A percentile compares a stretch with the other conserved stretches of the same genome.
phyloP scores from a whole-genome alignment of 2,113 vertebrate genomes.

The Rissa tridactyla region DNA sequence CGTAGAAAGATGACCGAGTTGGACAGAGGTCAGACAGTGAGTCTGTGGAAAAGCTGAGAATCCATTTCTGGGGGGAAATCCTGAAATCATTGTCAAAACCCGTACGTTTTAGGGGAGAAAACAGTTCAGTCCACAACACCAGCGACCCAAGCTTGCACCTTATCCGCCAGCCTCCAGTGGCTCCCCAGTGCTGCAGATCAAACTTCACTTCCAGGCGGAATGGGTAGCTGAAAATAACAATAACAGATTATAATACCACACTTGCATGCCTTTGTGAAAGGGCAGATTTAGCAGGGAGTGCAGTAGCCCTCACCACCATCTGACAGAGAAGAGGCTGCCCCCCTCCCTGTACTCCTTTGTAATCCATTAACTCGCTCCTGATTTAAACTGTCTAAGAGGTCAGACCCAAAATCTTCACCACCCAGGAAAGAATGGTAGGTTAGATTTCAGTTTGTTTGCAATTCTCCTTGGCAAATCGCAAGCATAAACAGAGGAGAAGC shows the following conservation, averaged over 20 bases:
- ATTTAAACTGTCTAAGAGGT: not conserved
- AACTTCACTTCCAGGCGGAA: conserved; percentile 5
- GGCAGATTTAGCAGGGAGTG: not conserved
- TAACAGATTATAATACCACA: not conserved
- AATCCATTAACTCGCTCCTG: not conserved
- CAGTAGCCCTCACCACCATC: not conserved
- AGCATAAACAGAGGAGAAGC: not conserved
- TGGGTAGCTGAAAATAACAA: conserved; percentile 8
- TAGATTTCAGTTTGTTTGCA: not conserved
- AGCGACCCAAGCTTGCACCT: not conserved
- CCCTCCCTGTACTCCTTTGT: not conserved
- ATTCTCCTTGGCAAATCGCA: not conserved
- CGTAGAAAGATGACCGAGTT: not conserved
- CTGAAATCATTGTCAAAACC: not conserved
- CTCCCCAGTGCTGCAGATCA: not conserved
- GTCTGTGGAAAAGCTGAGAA: not conserved
- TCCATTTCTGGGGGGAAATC: not conserved
- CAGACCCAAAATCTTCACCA: not conserved
- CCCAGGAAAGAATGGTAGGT: not conserved
- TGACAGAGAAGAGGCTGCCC: not conserved
- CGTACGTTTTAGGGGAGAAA: not conserved
- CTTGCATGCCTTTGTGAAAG: not conserved
- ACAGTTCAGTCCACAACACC: not conserved
- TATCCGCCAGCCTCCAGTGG: not conserved
- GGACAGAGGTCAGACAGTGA: not conserved